Evolutionary conservation across 2,113 vertebrate genomes (phyloP).

Genomic region (Corythornis madagascariensis): DNA sequence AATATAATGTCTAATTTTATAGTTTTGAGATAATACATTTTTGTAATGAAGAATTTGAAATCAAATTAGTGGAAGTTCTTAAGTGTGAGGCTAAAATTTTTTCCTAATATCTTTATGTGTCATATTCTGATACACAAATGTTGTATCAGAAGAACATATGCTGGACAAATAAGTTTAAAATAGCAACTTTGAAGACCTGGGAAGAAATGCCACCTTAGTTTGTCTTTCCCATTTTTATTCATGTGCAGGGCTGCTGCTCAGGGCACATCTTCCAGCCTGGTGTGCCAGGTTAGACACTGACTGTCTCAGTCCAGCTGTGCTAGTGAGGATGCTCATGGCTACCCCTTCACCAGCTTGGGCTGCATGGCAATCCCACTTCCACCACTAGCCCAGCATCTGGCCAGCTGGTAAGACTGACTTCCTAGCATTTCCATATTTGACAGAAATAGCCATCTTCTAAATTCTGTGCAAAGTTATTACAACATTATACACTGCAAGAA

Average conservation of each 20-base stretch:
- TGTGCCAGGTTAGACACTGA: not conserved
- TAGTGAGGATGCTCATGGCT: not conserved
- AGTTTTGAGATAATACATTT: not conserved
- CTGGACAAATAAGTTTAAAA: constrained; percentile 28
- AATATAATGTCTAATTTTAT: not conserved
- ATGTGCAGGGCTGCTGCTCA: not conserved
- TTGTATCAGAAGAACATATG: not conserved
- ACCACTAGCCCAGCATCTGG: not conserved
- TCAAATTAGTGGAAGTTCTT: not conserved
- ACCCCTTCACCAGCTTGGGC: not conserved
- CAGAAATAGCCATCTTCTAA: not conserved
- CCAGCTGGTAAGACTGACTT: not conserved
- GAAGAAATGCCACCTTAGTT: not conserved
- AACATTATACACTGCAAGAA: not conserved
- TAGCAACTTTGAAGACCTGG: not conserved
- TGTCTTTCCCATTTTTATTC: not conserved
- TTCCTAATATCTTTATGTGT: not conserved
- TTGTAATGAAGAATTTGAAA: not conserved
- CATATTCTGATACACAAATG: not conserved
- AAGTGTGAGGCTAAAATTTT: not conserved
- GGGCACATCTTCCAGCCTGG: not conserved
- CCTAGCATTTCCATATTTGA: not conserved
- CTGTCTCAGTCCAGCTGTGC: not conserved
- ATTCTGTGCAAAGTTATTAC: not conserved
- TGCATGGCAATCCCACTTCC: not conserved